phyloP scores from a whole-genome alignment of 2,797 vertebrate species.

The Epinephelus coioides region DNA sequence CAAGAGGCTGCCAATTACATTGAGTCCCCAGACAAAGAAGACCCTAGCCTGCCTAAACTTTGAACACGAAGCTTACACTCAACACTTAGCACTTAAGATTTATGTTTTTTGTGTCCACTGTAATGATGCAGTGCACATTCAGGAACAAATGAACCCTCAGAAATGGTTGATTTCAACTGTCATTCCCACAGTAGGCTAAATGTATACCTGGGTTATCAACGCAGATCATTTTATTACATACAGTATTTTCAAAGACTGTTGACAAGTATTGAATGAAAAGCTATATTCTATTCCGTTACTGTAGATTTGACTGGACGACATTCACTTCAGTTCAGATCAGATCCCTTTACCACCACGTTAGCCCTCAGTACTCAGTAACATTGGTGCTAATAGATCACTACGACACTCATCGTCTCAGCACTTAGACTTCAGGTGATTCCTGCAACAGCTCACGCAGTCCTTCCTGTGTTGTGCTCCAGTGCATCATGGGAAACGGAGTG shows the following conservation, averaged over 20 bases:
- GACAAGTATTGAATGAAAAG: constrained; percentile 37
- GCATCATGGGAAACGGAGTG: constrained; percentile 42
- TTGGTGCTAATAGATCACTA: constrained; percentile 80
- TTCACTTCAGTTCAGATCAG: constrained; percentile 45
- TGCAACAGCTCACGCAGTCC: constrained; percentile 51
- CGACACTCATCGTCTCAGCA: constrained; percentile 51
- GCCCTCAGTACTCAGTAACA: constrained; percentile 68
- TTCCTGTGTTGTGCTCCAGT: constrained; percentile 46
- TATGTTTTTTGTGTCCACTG: constrained; percentile 40
- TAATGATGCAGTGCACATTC: constrained; percentile 55
- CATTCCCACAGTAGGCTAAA: constrained; percentile 44
- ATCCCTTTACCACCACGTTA: constrained; percentile 68
- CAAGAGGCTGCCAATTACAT: constrained; percentile 99
- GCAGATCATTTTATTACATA: constrained; percentile 47
- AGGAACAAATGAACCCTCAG: constrained; percentile 58
- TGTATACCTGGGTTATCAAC: constrained; percentile 30
- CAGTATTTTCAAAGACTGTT: constrained; percentile 48
- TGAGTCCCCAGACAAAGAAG: constrained; percentile 97
- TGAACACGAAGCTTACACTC: constrained; percentile 73
- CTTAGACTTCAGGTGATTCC: constrained; percentile 77
- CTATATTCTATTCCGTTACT: constrained; percentile 42
- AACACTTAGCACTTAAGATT: constrained; percentile 52
- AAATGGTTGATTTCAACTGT: constrained; percentile 48
- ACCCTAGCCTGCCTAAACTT: constrained; percentile 87
- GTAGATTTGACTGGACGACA: constrained; percentile 37